A percentile compares a stretch with the other conserved stretches of the same genome.
These are phyloP conservation scores for Cryptophagus acutangulus DNA, from an alignment of 2,888 invertebrate genomes.

Conservation along the genomic window DNA sequence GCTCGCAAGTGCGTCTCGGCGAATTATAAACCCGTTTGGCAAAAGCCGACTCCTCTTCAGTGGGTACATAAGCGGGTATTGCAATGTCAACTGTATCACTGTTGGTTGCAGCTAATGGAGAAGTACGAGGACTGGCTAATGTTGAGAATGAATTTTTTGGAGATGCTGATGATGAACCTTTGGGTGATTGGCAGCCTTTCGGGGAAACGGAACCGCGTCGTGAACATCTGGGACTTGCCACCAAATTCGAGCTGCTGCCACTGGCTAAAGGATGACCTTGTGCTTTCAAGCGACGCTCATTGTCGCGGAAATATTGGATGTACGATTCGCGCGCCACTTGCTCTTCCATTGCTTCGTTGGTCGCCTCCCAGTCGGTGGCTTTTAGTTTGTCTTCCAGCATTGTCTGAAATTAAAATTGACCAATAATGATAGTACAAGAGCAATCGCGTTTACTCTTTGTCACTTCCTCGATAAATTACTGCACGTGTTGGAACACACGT, in stretches of 20 bases:
- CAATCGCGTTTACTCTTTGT: too few relatives aligned
- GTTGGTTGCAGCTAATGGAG: constrained; percentile 9
- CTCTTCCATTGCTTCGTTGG: constrained; percentile 84
- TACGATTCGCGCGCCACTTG: constrained; percentile 83
- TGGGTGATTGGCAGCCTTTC: constrained; percentile 44
- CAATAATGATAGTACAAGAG: too few relatives aligned
- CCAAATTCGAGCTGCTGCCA: constrained; percentile 46
- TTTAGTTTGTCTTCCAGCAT: constrained; percentile 87
- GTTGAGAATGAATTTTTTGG: constrained; percentile 34
- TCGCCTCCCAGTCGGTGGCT: constrained; percentile 89
- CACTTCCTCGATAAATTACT: too few relatives aligned
- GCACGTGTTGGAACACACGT: too few relatives aligned
- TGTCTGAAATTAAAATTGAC: constrained; percentile 53
- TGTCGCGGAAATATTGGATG: constrained; percentile 58
- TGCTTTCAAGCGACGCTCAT: constrained; percentile 43
- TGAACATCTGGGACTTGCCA: constrained; percentile 41
- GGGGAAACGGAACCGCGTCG: constrained; percentile 44
- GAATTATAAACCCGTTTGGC: constrained; percentile 36
- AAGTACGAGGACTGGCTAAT: constrained; percentile 7
- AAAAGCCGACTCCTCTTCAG: constrained; percentile 36
- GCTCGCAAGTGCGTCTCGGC: constrained; percentile 31
- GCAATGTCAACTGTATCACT: constrained; percentile 24
- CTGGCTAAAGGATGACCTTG: constrained; percentile 41
- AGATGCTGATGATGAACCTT: constrained; percentile 36
- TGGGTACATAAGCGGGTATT: constrained; percentile 33